These are phyloP conservation scores for Holacanthella duospinosa DNA, from an alignment of 2,888 invertebrate genomes.

Conservation along the genomic window DNA sequence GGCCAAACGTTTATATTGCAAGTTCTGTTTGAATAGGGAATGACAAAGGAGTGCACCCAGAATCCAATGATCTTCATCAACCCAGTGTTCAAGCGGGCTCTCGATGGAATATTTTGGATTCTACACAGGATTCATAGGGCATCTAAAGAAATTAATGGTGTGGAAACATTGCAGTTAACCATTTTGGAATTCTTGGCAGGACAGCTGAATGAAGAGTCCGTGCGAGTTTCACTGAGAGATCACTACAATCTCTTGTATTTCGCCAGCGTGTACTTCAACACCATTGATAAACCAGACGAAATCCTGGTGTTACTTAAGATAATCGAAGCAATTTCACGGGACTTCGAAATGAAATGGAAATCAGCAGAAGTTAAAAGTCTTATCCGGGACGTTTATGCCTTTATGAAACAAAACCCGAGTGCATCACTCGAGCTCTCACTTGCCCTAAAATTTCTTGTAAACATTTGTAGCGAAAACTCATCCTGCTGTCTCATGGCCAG, in stretches of 20 bases:
- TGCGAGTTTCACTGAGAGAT: not conserved
- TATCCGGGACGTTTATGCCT: not conserved
- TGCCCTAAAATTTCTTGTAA: conserved; percentile 6
- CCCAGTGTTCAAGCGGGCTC: no score
- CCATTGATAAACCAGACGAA: not conserved
- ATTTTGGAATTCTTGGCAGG: no score
- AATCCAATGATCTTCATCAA: no score
- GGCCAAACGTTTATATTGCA: no score
- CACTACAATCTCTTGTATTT: not conserved
- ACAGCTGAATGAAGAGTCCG: not conserved
- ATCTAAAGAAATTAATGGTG: no score
- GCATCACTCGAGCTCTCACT: not conserved
- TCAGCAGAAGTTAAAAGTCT: not conserved
- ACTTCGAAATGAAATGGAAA: not conserved
- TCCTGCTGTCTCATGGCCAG: not conserved
- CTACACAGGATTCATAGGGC: no score
- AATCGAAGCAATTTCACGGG: not conserved
- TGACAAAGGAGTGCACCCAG: no score
- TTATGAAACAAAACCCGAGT: not conserved
- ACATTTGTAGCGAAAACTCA: conserved; percentile 6
- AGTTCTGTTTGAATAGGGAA: no score
- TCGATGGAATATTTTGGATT: no score
- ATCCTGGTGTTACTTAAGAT: not conserved
- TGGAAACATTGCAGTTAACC: no score
- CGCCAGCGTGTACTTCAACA: not conserved